Percentiles rank a stretch among this genome's conserved stretches.
Evolutionary conservation across 2,888 invertebrate species (phyloP).

Genomic region (Hypomecis atomaria): DNA sequence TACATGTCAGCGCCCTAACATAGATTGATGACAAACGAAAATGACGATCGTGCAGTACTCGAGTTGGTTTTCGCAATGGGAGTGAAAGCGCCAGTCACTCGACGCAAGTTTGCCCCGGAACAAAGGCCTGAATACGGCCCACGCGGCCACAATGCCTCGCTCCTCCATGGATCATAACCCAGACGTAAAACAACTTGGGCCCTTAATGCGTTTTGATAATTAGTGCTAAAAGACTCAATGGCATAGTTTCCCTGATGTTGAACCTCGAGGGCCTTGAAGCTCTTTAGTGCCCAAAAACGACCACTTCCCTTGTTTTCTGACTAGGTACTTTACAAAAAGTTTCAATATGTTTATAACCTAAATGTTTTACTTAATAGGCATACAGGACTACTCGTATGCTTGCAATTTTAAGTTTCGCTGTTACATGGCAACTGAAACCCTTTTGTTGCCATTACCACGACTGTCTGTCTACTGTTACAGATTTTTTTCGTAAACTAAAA

Average conservation of each 20-base stretch:
- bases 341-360: constrained; percentile 1
- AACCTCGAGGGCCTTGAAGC: constrained; percentile 17
- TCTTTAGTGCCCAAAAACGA: constrained; percentile 16
- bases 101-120: constrained; percentile 66
- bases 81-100: constrained; percentile 78
- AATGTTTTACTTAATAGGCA: constrained; percentile 11
- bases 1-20: constrained; percentile 83
- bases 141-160: constrained; percentile 60
- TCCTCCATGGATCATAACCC: constrained; percentile 67
- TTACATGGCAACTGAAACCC: too few species aligned
- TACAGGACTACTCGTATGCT: too few species aligned
- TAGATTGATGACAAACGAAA: constrained; percentile 85
- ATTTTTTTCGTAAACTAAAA: too few species aligned
- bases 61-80: constrained; percentile 66
- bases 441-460: too few species aligned
- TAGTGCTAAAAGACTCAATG: constrained; percentile 54
- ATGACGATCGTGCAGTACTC: constrained; percentile 78
- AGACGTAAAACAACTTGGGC: constrained; percentile 68
- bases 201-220: constrained; percentile 82
- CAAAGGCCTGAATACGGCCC: constrained; percentile 64
- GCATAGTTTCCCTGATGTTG: constrained; percentile 28
- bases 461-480: too few species aligned
- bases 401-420: too few species aligned
- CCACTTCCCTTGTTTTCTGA: constrained; percentile 32
- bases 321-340: constrained; percentile 21